phyloP scores from a whole-genome alignment of 2,797 vertebrate species.

The Amazona ochrocephala region DNA sequence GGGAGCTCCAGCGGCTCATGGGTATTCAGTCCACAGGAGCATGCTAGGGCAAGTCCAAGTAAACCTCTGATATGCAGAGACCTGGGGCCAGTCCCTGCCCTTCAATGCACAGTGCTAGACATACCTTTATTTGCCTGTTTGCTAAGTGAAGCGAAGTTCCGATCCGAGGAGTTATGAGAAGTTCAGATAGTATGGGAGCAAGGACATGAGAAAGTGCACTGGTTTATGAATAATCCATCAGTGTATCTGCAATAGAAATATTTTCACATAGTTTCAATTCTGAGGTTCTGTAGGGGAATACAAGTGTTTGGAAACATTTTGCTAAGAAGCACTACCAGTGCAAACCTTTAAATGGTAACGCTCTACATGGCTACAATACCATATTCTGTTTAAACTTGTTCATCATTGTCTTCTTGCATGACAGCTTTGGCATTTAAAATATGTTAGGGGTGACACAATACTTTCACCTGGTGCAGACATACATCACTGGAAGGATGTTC shows the following conservation, averaged over 20 bases:
- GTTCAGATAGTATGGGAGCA: not conserved
- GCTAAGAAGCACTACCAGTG: not conserved
- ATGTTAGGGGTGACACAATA: constrained; percentile 61
- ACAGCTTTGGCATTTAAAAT: constrained; percentile 67
- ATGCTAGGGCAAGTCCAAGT: not conserved
- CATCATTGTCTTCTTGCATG: constrained; percentile 61
- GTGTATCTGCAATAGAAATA: not conserved
- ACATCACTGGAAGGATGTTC: constrained; percentile 71
- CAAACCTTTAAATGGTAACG: constrained; percentile 42
- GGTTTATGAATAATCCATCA: not conserved
- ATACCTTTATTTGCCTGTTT: not conserved
- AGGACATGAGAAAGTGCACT: not conserved
- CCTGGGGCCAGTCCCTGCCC: not conserved
- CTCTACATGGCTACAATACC: constrained; percentile 37
- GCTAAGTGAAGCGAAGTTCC: not conserved
- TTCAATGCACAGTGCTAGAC: not conserved
- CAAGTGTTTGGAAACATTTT: not conserved
- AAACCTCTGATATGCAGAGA: not conserved
- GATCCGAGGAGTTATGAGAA: not conserved
- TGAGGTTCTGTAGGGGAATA: not conserved
- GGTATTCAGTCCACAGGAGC: not conserved
- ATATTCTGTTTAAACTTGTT: constrained; percentile 69
- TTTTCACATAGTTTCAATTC: not conserved
- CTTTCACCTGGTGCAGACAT: constrained; percentile 70
- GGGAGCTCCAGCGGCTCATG: not conserved